phyloP scores from a whole-genome alignment of 2,888 invertebrate genomes.

The Emmelina monodactyla region DNA sequence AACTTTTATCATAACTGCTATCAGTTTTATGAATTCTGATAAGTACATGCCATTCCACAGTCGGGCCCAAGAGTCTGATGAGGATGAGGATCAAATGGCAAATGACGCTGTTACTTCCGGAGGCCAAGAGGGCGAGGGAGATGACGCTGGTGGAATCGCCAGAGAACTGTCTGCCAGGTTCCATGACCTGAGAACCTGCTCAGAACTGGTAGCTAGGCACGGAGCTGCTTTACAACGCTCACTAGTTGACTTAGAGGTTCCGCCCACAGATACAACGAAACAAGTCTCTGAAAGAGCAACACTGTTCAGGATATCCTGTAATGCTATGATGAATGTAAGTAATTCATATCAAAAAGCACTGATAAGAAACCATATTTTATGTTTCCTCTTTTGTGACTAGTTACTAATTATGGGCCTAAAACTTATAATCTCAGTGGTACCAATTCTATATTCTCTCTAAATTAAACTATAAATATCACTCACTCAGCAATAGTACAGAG shows the following conservation, averaged over 20 bases:
- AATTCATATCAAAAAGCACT: no score
- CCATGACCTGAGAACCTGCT: conserved; percentile 91
- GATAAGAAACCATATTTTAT: no score
- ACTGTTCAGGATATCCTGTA: conserved; percentile 94
- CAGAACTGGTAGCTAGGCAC: conserved; percentile 89
- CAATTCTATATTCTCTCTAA: no score
- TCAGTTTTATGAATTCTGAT: no score
- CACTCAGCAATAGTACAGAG: no score
- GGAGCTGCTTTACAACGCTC: conserved; percentile 85
- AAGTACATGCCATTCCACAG: conserved; percentile 23
- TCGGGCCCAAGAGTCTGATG: conserved; percentile 76
- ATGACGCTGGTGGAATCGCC: conserved; percentile 69
- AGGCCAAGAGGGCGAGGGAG: conserved; percentile 62
- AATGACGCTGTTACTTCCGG: conserved; percentile 50
- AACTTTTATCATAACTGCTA: no score
- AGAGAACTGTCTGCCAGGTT: conserved; percentile 72
- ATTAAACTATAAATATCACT: no score
- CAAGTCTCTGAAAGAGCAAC: conserved; percentile 93
- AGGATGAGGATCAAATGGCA: conserved; percentile 74
- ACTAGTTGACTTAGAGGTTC: conserved; percentile 78
- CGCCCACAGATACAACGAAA: conserved; percentile 80
- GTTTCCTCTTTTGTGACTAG: no score
- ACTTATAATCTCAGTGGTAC: no score
- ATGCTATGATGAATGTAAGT: conserved; percentile 92
- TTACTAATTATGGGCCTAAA: no score